Percentiles rank a stretch among this genome's conserved stretches.
Conservation (phyloP, 2,797 vertebrate genomes). For the Catamblyrhynchus diadema region DNA sequence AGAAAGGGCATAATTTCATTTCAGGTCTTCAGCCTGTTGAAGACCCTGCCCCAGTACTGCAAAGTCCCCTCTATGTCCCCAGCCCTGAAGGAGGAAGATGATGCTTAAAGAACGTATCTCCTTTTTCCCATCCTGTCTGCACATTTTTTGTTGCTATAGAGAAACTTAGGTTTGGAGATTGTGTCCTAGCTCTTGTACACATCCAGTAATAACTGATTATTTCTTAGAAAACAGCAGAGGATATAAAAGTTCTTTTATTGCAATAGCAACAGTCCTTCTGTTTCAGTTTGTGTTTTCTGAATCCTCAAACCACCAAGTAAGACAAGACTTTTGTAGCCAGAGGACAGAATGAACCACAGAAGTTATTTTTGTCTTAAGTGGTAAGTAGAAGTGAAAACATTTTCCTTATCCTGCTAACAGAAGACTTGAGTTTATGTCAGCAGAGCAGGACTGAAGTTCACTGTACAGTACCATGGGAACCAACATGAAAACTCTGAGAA, state of each 20-base stretch:
- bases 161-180: neutral
- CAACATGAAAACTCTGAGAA: neutral
- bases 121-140: neutral
- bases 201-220: neutral
- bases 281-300: neutral
- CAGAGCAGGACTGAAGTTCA: neutral
- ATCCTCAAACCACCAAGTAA: neutral
- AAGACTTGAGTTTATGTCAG: neutral
- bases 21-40: neutral
- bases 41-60: neutral
- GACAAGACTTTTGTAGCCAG: neutral
- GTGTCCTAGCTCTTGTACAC: neutral
- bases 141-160: neutral
- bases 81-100: neutral
- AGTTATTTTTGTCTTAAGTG: neutral
- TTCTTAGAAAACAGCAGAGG: neutral
- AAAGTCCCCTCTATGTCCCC: neutral
- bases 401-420: neutral
- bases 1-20: neutral
- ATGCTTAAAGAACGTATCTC: neutral
- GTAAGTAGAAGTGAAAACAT: slow-evolving; percentile 4
- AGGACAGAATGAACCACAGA: neutral
- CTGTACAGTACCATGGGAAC: neutral
- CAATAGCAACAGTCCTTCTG: neutral
- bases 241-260: neutral